Evolutionary conservation across 2,888 invertebrate genomes (phyloP).

Genomic region (Yponomeuta malinellus): DNA sequence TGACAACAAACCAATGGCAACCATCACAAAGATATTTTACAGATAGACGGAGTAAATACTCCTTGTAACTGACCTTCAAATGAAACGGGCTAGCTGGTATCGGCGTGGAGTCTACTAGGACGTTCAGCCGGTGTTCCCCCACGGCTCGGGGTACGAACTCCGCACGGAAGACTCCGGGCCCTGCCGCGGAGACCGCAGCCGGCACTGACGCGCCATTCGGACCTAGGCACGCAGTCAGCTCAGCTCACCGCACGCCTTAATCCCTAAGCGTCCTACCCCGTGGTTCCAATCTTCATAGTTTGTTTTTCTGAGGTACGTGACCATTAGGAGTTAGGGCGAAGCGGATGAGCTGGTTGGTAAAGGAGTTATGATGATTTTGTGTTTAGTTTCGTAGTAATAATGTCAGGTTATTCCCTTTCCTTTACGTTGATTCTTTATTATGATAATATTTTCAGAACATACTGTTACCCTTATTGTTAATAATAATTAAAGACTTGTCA

Average conservation of each 20-base stretch:
- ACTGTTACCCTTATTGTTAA: not conserved
- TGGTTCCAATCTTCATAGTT: not conserved
- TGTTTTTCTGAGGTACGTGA: constrained; percentile 16
- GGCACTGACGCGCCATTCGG: constrained; percentile 94
- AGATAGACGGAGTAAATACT: not conserved
- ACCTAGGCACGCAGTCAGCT: constrained; percentile 75
- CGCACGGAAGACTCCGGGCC: constrained; percentile 88
- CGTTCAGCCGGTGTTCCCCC: constrained; percentile 93
- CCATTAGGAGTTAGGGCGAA: constrained; percentile 72
- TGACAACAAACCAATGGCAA: too few relatives aligned
- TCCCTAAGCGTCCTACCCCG: constrained; percentile 26
- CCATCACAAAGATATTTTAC: not conserved
- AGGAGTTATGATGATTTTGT: constrained; percentile 25
- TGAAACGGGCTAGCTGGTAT: constrained; percentile 95
- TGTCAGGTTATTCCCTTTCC: constrained; percentile 38
- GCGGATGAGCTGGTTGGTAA: constrained; percentile 60
- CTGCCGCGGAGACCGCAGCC: constrained; percentile 90
- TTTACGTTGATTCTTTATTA: not conserved
- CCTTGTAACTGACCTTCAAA: constrained; percentile 78
- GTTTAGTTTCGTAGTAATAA: constrained; percentile 31
- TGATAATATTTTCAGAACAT: not conserved
- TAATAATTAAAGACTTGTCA: constrained; percentile 13
- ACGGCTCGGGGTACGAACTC: constrained; percentile 94
- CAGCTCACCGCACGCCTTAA: constrained; percentile 66
- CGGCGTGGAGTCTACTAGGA: constrained; percentile 86